Base-by-base conservation (phyloP, 2,797 vertebrate genomes). In the Margarornis squamiger region DNA sequence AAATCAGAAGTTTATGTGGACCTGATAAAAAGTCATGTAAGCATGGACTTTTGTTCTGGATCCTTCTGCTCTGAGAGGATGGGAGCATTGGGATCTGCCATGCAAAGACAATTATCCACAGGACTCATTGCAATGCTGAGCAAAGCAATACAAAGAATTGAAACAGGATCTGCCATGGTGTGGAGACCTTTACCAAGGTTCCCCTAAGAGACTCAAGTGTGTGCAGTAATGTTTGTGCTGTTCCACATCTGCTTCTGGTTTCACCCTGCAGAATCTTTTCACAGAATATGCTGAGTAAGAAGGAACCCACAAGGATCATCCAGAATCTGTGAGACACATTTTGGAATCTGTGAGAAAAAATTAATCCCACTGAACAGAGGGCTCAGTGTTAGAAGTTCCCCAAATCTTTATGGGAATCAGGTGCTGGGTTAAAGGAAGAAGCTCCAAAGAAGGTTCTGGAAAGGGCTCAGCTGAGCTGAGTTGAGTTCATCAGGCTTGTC, bases 321-420 rank as follows among this genome's bases (percentile, higher is more conserved):
- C 22, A 65, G 62, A n/a, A 65, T 19, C 32, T 13, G 32, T 18
- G 30, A 32, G 41, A 24, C 62, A 45, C 7, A 24, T 65, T 65
- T 70, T 21, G 29, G 26, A 46, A 21, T 7, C 6, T 19, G 2
- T n/a, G 12, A 19, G 46, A 21, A 45, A 39, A 46, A 70, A 66
- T 41, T 1, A 54, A 24, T 10, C 14, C 8, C 22, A 5, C 32
- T 32, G 45, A 72, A 18, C 30, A 81, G 10, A 29, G 4, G 24
- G 24, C 66, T 65, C 16, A 5, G 43, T 18, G 23, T 34, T 1
- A 71, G 7, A n/a, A 39, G 27, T 24, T 57, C 21, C 15, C 18
- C 14, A 9, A 27, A 0, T 14, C 16, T 39, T 24, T 43, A 2
- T 36, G 17, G 27, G 39, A 49, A 27, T 34, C 1, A 0, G 21